Percentiles rank a stretch among this genome's conserved stretches.
These are phyloP conservation scores for Lepus americanus DNA, from an alignment of 2,113 vertebrate genomes.

Conservation along the genomic window DNA sequence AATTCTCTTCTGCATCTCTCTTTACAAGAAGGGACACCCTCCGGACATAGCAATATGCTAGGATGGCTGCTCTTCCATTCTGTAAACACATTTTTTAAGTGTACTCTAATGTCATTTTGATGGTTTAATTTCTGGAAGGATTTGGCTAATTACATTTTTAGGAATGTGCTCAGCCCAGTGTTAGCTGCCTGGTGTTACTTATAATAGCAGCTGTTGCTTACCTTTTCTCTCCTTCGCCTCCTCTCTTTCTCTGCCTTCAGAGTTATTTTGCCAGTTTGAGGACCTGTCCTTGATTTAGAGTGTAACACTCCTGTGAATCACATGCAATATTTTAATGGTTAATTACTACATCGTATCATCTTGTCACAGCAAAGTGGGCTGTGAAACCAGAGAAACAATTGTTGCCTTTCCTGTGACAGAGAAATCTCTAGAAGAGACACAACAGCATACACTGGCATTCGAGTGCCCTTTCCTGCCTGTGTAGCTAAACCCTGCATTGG, in stretches of 20 bases:
- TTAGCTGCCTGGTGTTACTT: conserved; percentile 74
- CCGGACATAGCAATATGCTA: conserved; percentile 51
- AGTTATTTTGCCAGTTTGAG: conserved; percentile 70
- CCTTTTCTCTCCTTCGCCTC: conserved; percentile 63
- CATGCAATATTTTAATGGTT: conserved; percentile 71
- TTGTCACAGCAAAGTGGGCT: conserved; percentile 67
- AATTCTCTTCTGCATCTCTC: conserved; percentile 53
- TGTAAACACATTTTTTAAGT: conserved; percentile 78
- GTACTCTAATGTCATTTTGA: conserved; percentile 81
- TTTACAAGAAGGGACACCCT: conserved; percentile 62
- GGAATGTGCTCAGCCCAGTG: conserved; percentile 55
- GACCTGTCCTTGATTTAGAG: conserved; percentile 78
- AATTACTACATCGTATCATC: conserved; percentile 71
- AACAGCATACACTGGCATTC: too few species aligned
- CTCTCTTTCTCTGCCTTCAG: conserved; percentile 50
- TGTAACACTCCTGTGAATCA: conserved; percentile 58
- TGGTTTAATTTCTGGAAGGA: conserved; percentile 82
- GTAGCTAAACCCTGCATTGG: not conserved
- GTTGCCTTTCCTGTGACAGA: conserved; percentile 27
- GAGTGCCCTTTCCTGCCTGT: not conserved
- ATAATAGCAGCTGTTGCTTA: conserved; percentile 75
- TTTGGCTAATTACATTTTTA: conserved; percentile 82
- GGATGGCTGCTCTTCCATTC: conserved; percentile 68
- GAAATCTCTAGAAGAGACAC: conserved; percentile 33
- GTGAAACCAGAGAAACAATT: conserved; percentile 33